A percentile compares a stretch with the other conserved stretches of the same genome.
phyloP scores from a whole-genome alignment of 2,113 vertebrate species.

The Siniperca knerii region DNA sequence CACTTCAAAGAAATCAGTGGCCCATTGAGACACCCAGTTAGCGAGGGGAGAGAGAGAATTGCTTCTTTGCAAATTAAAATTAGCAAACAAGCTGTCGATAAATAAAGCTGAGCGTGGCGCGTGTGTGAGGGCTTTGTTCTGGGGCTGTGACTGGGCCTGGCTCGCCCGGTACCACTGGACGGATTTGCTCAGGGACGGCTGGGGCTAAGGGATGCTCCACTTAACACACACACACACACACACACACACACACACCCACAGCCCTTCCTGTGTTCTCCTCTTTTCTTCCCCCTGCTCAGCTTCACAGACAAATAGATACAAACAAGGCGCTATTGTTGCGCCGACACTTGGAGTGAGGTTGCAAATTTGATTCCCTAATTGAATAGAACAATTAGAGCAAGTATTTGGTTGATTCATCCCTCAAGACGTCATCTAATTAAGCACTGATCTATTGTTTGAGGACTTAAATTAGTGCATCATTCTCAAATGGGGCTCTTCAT shows the following conservation, averaged over 20 bases:
- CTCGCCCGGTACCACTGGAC: constrained; percentile 52
- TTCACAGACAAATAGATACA: constrained; percentile 82
- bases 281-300: constrained; percentile 68
- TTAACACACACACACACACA: constrained; percentile 64
- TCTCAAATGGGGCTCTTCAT: constrained; percentile 73
- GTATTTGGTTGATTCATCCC: constrained; percentile 85
- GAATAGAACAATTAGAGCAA: constrained; percentile 88
- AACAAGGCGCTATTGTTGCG: constrained; percentile 82
- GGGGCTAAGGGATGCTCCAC: constrained; percentile 78
- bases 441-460: constrained; percentile 80
- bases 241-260: constrained; percentile 47
- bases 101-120: constrained; percentile 93
- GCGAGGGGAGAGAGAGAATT: constrained; percentile 90
- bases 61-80: constrained; percentile 99
- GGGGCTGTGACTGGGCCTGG: constrained; percentile 67
- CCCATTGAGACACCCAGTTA: constrained; percentile 96
- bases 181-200: constrained; percentile 79
- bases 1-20: constrained; percentile 99
- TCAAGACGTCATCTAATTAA: constrained; percentile 87
- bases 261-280: constrained; percentile 60
- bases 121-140: constrained; percentile 90
- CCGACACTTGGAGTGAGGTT: constrained; percentile 81
- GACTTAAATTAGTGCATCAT: constrained; percentile 81
- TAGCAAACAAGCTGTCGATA: constrained; percentile 98
- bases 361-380: constrained; percentile 87